Percentiles rank a stretch among this genome's conserved stretches.
Evolutionary conservation across 2,797 vertebrate genomes (phyloP).

Genomic region (Florisuga fusca): DNA sequence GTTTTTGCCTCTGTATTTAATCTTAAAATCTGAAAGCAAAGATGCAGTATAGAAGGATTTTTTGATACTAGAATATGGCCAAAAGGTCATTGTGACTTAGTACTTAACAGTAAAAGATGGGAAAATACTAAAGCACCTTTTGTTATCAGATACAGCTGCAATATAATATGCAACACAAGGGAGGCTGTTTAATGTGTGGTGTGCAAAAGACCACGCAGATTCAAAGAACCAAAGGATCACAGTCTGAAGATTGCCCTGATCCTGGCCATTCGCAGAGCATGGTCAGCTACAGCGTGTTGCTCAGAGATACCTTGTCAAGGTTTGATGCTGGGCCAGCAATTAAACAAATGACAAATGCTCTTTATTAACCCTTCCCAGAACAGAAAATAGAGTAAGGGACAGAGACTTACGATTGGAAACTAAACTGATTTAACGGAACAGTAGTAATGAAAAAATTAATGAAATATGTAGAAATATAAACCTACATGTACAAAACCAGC

Average conservation of each 20-base stretch:
- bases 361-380: no score
- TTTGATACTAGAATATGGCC: not conserved
- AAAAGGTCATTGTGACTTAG: not conserved
- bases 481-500: no score
- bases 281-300: not conserved
- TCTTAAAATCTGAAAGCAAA: not conserved
- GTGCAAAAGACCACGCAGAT: not conserved
- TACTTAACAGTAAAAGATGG: not conserved
- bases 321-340: no score
- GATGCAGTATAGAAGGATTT: not conserved
- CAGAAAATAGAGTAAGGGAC: no score
- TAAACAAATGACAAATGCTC: no score
- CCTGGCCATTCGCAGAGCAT: not conserved
- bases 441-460: no score
- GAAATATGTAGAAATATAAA: no score
- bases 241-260: not conserved
- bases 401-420: no score
- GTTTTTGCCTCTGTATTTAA: not conserved
- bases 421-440: no score
- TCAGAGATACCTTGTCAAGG: not conserved
- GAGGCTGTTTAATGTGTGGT: not conserved
- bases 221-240: not conserved
- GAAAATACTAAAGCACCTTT: not conserved
- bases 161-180: not conserved
- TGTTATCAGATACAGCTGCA: fast-evolving